phyloP scores from a whole-genome alignment of 2,113 vertebrate genomes.

The Notechis scutatus region DNA sequence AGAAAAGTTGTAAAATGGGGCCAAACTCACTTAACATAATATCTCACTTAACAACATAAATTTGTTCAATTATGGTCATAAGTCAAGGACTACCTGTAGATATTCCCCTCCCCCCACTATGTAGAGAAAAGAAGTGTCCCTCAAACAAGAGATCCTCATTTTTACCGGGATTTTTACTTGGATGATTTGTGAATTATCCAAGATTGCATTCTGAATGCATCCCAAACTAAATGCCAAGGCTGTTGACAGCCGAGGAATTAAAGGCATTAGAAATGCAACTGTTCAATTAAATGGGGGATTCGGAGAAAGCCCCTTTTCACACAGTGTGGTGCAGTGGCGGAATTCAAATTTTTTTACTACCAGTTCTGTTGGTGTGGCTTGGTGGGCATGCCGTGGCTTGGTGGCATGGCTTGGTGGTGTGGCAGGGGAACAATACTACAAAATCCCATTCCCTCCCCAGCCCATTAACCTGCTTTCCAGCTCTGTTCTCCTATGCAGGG shows the following conservation, averaged over 20 bases:
- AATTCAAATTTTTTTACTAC: no score
- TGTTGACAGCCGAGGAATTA: not conserved
- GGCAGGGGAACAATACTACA: no score
- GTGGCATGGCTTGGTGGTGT: no score
- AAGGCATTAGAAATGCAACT: not conserved
- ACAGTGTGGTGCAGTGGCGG: not conserved
- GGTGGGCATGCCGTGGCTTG: no score
- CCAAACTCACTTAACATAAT: not conserved
- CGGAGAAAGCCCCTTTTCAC: not conserved
- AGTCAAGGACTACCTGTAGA: not conserved
- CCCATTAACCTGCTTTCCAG: no score
- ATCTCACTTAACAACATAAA: not conserved
- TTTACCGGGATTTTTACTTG: not conserved
- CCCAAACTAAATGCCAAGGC: not conserved
- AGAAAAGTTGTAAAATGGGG: not conserved
- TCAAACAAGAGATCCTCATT: not conserved
- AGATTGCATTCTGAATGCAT: not conserved
- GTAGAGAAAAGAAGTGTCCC: not conserved
- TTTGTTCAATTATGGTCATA: not conserved
- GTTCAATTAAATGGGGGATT: not conserved
- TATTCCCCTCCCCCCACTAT: not conserved
- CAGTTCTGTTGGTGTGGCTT: no score
- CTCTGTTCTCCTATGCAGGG: no score
- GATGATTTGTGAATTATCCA: not conserved
- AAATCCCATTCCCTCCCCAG: no score